A percentile compares a stretch with the other conserved stretches of the same genome.
These are phyloP conservation scores for Microctonus hyperodae DNA, from an alignment of 2,888 invertebrate species.

Conservation along the genomic window DNA sequence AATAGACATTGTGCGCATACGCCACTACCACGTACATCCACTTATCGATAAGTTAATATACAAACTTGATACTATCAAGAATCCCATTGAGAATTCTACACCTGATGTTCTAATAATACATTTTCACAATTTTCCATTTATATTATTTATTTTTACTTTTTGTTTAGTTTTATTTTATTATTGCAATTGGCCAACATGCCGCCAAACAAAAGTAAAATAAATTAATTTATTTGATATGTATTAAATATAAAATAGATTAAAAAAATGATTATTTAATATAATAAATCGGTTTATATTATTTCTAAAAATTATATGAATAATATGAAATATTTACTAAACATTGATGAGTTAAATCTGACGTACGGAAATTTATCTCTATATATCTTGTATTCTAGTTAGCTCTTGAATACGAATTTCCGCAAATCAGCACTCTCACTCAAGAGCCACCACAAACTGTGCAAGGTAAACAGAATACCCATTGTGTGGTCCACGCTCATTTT, in stretches of 20 bases:
- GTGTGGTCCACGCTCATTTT: slow-evolving; percentile 19
- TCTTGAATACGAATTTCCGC: slow-evolving; percentile 26
- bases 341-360: too few species aligned
- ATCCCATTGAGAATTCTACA: neutral
- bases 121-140: neutral
- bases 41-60: slow-evolving; percentile 29
- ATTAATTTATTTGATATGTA: too few species aligned
- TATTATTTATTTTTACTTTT: neutral
- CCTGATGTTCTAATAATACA: slow-evolving; percentile 15
- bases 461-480: slow-evolving; percentile 32
- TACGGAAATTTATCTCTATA: neutral
- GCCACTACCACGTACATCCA: slow-evolving; percentile 29
- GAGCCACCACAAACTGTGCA: slow-evolving; percentile 32
- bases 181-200: too few species aligned
- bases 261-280: too few species aligned
- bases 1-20: slow-evolving; percentile 56
- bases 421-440: slow-evolving; percentile 34
- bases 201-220: too few species aligned
- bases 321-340: slow-evolving; percentile 17
- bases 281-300: too few species aligned
- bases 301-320: too few species aligned
- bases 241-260: too few species aligned
- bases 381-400: slow-evolving; percentile 15
- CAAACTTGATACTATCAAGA: slow-evolving; percentile 18
- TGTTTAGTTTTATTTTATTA: too few species aligned